Evolutionary conservation across 1,140 invertebrate genomes (phyloP).

Genomic region (Atta cephalotes): DNA sequence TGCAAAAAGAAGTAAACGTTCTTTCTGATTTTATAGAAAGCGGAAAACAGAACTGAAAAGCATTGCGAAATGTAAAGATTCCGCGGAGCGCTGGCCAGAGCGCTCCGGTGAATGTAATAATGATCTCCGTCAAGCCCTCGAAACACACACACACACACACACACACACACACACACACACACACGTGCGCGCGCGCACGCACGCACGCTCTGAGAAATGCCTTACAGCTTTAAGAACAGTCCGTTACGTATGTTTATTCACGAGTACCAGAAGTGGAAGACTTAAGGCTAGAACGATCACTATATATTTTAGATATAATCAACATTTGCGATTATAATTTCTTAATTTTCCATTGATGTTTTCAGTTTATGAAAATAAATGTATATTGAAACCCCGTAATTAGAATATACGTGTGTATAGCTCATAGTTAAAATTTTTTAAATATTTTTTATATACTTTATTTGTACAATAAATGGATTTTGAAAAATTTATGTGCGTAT

Average conservation of each 20-base stretch:
- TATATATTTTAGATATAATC: conserved; percentile 1
- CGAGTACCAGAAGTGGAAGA: conserved; percentile 32
- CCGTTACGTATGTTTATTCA: conserved; percentile 65
- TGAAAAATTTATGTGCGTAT: background rate
- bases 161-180: no score
- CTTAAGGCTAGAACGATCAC: background rate
- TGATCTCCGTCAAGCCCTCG: conserved; percentile 46
- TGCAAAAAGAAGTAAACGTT: background rate
- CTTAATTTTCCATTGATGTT: background rate
- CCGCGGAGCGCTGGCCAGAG: background rate
- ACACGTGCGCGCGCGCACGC: no score
- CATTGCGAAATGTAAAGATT: conserved; percentile 17
- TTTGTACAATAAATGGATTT: background rate
- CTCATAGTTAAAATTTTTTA: background rate
- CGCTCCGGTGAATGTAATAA: conserved; percentile 55
- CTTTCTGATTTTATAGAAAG: conserved; percentile 25
- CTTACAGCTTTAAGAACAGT: conserved; percentile 29
- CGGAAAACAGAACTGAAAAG: conserved; percentile 2
- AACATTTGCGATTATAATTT: background rate
- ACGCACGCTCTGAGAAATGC: conserved; percentile 32
- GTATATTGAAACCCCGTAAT: background rate
- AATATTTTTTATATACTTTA: background rate
- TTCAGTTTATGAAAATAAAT: background rate
- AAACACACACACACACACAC: background rate
- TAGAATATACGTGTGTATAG: background rate